Conservation (phyloP, 2,888 invertebrate species). For the Plebejus argus region DNA sequence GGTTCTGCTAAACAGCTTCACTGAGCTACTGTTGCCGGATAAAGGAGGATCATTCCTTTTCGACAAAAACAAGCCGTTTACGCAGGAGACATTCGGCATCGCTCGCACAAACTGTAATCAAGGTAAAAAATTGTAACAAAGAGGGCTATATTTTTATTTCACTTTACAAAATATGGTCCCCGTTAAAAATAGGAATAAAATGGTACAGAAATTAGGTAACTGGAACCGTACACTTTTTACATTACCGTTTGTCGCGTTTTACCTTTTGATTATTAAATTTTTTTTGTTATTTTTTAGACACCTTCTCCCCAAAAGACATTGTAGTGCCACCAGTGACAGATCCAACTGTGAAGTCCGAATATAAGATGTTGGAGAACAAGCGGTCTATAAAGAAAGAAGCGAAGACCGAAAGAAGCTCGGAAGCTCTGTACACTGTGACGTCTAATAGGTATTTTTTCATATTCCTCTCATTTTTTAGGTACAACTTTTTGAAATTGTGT, state of each 20-base stretch:
- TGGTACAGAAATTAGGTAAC: background rate
- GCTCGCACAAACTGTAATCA: constrained; percentile 48
- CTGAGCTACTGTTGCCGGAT: constrained; percentile 59
- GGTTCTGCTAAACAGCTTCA: constrained; percentile 59
- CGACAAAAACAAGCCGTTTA: constrained; percentile 52
- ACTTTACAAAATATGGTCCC: background rate
- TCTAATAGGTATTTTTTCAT: constrained; percentile 57
- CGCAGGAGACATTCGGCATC: constrained; percentile 53
- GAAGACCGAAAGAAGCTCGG: constrained; percentile 57
- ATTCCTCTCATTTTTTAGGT: background rate
- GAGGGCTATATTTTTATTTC: background rate
- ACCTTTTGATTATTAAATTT: background rate
- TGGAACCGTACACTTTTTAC: background rate
- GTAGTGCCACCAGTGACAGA: constrained; percentile 55
- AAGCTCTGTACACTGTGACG: constrained; percentile 65
- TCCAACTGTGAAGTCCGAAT: constrained; percentile 49
- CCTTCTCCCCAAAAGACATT: constrained; percentile 44
- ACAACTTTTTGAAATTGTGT: too few relatives aligned
- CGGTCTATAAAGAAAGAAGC: constrained; percentile 59
- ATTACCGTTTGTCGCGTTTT: background rate
- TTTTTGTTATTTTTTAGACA: background rate
- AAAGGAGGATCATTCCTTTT: constrained; percentile 54
- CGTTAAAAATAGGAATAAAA: too few relatives aligned
- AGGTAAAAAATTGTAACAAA: constrained; percentile 47
- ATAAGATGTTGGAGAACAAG: constrained; percentile 67